phyloP scores from a whole-genome alignment of 1,140 invertebrate genomes.

The Drosophila rhopaloa region DNA sequence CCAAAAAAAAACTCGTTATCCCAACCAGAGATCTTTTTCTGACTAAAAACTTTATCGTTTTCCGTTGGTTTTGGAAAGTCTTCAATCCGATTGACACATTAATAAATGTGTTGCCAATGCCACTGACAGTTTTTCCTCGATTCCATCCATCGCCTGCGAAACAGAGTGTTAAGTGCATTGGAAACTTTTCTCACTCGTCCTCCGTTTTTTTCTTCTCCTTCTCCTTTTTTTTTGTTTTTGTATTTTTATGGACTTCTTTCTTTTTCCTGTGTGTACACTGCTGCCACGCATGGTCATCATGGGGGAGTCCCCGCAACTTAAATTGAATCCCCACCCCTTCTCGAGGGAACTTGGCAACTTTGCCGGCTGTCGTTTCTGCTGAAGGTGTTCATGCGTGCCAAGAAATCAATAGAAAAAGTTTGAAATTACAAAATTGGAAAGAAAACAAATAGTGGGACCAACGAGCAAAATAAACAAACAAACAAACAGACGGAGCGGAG shows the following conservation, averaged over 20 bases:
- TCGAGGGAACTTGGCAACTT: constrained; percentile 60
- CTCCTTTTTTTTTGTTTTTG: constrained; percentile 17
- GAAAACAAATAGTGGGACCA: constrained; percentile 79
- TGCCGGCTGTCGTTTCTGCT: constrained; percentile 73
- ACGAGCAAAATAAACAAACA: constrained; percentile 62
- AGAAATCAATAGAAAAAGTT: constrained; percentile 81
- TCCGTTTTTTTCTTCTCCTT: background rate
- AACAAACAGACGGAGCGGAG: constrained; percentile 54
- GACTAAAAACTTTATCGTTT: constrained; percentile 32
- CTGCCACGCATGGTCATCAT: constrained; percentile 71
- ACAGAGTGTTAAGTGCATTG: constrained; percentile 81
- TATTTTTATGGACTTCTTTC: constrained; percentile 42
- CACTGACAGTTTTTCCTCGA: constrained; percentile 66
- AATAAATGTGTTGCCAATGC: constrained; percentile 78
- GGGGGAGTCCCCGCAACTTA: constrained; percentile 63
- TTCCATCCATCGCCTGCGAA: constrained; percentile 17
- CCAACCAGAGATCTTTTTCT: background rate
- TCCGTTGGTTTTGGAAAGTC: constrained; percentile 18
- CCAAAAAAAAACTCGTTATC: background rate
- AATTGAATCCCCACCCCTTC: constrained; percentile 58
- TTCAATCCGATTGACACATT: constrained; percentile 80
- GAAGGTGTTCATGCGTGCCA: constrained; percentile 81
- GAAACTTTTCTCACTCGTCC: constrained; percentile 57
- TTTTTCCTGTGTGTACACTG: constrained; percentile 61
- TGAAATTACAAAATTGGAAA: constrained; percentile 83